phyloP scores from a whole-genome alignment of 2,797 vertebrate species.

The Perodicticus potto region DNA sequence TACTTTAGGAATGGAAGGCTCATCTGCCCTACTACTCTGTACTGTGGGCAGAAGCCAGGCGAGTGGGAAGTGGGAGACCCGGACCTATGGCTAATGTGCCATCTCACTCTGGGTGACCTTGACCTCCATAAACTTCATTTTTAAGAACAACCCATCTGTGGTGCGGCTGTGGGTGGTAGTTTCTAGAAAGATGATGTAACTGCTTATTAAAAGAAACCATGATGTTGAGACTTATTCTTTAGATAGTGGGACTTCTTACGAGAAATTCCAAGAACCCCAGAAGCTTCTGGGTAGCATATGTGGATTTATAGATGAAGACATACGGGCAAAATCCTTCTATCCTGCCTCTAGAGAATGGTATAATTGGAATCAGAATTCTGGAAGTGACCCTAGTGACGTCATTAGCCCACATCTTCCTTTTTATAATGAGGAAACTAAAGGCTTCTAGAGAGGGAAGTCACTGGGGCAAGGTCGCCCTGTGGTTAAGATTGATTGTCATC shows the following conservation, averaged over 20 bases:
- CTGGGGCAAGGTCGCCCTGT: background rate
- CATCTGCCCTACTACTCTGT: background rate
- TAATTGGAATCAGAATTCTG: background rate
- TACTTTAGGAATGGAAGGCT: background rate
- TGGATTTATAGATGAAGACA: constrained; percentile 42
- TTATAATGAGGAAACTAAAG: background rate
- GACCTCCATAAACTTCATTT: background rate
- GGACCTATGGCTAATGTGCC: fast-evolving
- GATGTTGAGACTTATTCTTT: constrained; percentile 10
- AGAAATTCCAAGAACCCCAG: constrained; percentile 58
- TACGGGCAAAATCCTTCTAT: background rate
- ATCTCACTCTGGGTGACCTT: background rate
- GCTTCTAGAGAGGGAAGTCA: background rate
- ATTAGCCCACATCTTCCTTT: background rate
- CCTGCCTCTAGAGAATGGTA: background rate
- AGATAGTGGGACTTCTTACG: constrained; percentile 45
- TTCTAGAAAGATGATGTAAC: constrained; percentile 54
- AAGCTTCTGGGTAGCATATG: constrained; percentile 74
- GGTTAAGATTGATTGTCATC: background rate
- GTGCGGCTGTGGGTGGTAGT: background rate
- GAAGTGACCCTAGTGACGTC: fast-evolving
- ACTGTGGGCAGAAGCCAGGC: background rate
- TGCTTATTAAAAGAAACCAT: constrained; percentile 66
- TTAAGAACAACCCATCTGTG: constrained; percentile 2
- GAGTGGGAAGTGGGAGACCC: background rate